Base-by-base conservation (phyloP, 2,888 invertebrate species). In the Unio delphinus region DNA sequence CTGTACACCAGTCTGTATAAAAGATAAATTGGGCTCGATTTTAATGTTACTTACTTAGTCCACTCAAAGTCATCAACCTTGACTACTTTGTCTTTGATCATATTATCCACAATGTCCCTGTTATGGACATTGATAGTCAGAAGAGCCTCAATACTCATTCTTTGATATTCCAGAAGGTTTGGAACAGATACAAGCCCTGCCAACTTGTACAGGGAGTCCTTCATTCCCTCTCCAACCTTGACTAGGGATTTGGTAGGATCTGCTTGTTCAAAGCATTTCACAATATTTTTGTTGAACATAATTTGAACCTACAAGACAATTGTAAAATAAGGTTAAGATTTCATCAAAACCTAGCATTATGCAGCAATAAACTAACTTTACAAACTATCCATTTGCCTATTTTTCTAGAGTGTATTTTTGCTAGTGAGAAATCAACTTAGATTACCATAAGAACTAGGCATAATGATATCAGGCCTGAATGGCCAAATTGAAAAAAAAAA, bases 121-220 rank as follows among this genome's bases (percentile, higher is more conserved):
- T 87, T 89, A 79, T 90, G 90, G 15, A 90, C 90, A 66, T 87
- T 84, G 67, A 89, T 86, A 55, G 88, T 90, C 60, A 90, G 83
- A 69, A 90, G 70, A 1, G 90, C 90, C 74, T 89, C 89, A 45
- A 90, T 81, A 68, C 87, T 87, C 82, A 88, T 83, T 8, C 88
- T 82, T 81, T 87, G 88, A 75, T 83, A 81, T 17, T 78, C 68
- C 54, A 77, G 72, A 34, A 90, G 75, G 63, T 81, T 76, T 45
- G 45, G 45, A 18, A 81, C 75, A 26, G 86, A 85, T 55, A 89
- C 88, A 18, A 90, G 79, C 7, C 85, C 82, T 1, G 89, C 89
- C 54, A 89, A 80, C 20, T 79, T 70, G 69, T 83, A 86, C 67
- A 90, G 81, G 5, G 81, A 79, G 18, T 75, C 76, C 45, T 88